Base-by-base conservation (phyloP, 2,888 invertebrate genomes). In the Parnassius smintheus region DNA sequence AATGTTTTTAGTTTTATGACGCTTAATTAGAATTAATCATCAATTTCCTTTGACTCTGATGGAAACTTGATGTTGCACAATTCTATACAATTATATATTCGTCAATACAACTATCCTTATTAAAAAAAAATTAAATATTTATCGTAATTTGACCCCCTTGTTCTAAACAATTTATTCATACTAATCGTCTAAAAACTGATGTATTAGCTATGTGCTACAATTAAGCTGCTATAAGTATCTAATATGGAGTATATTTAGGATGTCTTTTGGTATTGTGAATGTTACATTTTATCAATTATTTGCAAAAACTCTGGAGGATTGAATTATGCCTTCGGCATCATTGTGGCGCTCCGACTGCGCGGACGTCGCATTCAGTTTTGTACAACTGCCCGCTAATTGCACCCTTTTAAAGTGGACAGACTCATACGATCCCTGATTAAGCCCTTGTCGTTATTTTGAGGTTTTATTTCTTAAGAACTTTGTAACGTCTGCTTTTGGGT, bases 1-100 rank as follows among this genome's bases (percentile, higher is more conserved):
- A 81, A 81, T 77, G 86, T 86, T 86, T 89, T 88, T 76, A 83
- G 85, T 86, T 89, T 89, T 90, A 90, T 88, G 80, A 86, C 75
- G 81, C 81, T 86, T 91, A 91, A 89, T 91, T 90, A 90, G 84
- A 81, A 85, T 86, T 80, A 86, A 80, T 83, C 83, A 35, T 35
- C 35, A 7, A 4, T 35, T 35, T 35, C 4, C 7, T 83, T 82
- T 81, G 81, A 83, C 78, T 84, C 78, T 79, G 83, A 48, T 80
- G 58, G 64, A 68, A 68, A 65, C 68, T 56, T 58, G 62, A 59
- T 59, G 60, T 62, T 63, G 80, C 78, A 82, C 13, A 18, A 2
- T n/a, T 11, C 81, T 80, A 81, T 82, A 83, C 85, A 86, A 57
- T 50, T 74, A 87, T 82, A 81, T 63, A 77, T 85, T 49, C 7